A percentile compares a stretch with the other conserved stretches of the same genome.
Conservation (phyloP, 2,113 vertebrate species). For the Zapornia atra region DNA sequence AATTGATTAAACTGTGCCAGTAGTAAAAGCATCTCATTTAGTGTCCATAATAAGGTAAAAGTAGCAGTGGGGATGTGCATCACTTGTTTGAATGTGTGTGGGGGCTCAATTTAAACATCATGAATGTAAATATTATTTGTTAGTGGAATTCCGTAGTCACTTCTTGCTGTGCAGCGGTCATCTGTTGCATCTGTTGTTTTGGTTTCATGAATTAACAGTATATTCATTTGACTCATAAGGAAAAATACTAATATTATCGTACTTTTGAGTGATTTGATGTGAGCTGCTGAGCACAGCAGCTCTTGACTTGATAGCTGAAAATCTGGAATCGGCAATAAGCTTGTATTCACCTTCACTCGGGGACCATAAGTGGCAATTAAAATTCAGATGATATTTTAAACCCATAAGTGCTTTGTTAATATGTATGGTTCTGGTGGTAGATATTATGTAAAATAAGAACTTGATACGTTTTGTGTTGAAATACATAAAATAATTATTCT, state of each 20-base stretch:
- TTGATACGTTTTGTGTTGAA: neutral
- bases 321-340: neutral
- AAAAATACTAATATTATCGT: neutral
- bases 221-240: constrained; percentile 33
- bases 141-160: neutral
- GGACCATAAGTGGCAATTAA: neutral
- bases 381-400: neutral
- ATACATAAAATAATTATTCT: neutral
- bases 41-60: neutral
- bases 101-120: neutral
- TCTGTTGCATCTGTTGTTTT: constrained; percentile 54
- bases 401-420: neutral
- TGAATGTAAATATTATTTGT: constrained; percentile 48
- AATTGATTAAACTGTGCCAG: neutral
- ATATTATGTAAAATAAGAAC: neutral
- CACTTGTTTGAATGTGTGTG: neutral
- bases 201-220: constrained; percentile 44
- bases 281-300: neutral
- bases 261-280: constrained; percentile 13
- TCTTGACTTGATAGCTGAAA: neutral
- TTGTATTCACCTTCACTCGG: neutral
- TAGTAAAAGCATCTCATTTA: neutral
- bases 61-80: neutral
- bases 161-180: neutral
- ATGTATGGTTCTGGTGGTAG: neutral